Percentiles rank a stretch among this genome's conserved stretches.
Conservation (phyloP, 2,113 vertebrate species). For the Tenebrosternarchus preto region DNA sequence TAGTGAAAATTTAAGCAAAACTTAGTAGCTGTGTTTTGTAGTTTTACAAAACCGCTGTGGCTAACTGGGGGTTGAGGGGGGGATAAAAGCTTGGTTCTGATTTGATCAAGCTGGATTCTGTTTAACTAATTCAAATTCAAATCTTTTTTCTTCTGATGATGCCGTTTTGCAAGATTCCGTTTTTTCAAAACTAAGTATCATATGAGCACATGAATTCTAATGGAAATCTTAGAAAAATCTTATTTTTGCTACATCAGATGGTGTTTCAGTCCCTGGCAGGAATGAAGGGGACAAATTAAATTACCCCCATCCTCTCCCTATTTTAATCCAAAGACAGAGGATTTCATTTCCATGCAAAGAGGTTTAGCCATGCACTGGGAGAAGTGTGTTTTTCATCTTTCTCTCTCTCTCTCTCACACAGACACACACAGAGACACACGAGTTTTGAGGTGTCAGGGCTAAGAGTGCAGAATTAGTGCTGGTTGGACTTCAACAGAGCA, state of each 20-base stretch:
- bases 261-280: conserved; percentile 61
- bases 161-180: conserved; percentile 76
- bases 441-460: conserved; percentile 70
- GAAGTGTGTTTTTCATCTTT: conserved; percentile 66
- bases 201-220: conserved; percentile 52
- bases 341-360: conserved; percentile 85
- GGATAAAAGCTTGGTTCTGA: not conserved
- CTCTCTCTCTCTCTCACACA: conserved; percentile 55
- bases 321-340: conserved; percentile 66
- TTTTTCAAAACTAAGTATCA: conserved; percentile 55
- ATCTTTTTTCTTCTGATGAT: conserved; percentile 48
- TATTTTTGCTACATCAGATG: conserved; percentile 58
- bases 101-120: not conserved
- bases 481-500: conserved; percentile 80
- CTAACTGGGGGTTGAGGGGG: not conserved
- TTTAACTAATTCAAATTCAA: not conserved
- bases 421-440: conserved; percentile 63
- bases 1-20: conserved; percentile 1
- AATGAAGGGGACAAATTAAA: conserved; percentile 53
- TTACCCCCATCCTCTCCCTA: conserved; percentile 30
- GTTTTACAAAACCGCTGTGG: conserved; percentile 20
- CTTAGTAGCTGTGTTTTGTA: conserved; percentile 9
- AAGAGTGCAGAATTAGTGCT: conserved; percentile 87
- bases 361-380: conserved; percentile 89
- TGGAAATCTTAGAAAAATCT: conserved; percentile 46